Percentiles rank a stretch among this genome's conserved stretches.
phyloP scores from a whole-genome alignment of 2,113 vertebrate genomes.

The Percina caprodes region DNA sequence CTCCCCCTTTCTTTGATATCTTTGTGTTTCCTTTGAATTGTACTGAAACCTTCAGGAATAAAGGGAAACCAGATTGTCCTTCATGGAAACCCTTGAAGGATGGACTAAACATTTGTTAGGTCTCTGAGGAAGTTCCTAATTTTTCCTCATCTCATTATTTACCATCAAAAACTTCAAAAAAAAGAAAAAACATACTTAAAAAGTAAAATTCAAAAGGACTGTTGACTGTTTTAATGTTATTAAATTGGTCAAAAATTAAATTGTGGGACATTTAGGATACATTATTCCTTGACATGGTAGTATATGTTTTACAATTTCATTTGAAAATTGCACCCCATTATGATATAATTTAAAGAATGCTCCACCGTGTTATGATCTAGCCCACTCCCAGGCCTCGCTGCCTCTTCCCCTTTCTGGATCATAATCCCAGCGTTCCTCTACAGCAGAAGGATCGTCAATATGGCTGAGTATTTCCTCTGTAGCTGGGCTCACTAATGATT shows the following conservation, averaged over 20 bases:
- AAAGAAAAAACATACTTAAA: not conserved
- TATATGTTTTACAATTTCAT: not conserved
- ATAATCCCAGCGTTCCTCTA: constrained; percentile 63
- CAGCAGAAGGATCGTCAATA: constrained; percentile 68
- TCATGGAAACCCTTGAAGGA: constrained; percentile 25
- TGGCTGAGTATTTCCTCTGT: constrained; percentile 59
- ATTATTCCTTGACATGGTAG: not conserved
- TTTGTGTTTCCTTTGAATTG: constrained; percentile 25
- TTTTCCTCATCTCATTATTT: constrained; percentile 8
- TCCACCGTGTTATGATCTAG: not conserved
- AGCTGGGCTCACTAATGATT: constrained; percentile 68
- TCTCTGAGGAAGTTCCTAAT: not conserved
- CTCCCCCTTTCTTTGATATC: constrained; percentile 9
- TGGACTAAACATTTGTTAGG: not conserved
- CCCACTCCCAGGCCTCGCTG: not conserved
- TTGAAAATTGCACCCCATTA: not conserved
- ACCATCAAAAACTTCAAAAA: not conserved
- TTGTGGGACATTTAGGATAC: not conserved
- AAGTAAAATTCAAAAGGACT: not conserved
- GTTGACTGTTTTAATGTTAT: not conserved
- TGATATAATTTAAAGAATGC: not conserved
- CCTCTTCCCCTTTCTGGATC: constrained; percentile 15
- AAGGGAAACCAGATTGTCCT: constrained; percentile 52
- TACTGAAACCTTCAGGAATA: constrained; percentile 8
- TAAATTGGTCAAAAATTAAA: not conserved